phyloP scores from a whole-genome alignment of 2,888 invertebrate species.

The Agrilus biguttatus region DNA sequence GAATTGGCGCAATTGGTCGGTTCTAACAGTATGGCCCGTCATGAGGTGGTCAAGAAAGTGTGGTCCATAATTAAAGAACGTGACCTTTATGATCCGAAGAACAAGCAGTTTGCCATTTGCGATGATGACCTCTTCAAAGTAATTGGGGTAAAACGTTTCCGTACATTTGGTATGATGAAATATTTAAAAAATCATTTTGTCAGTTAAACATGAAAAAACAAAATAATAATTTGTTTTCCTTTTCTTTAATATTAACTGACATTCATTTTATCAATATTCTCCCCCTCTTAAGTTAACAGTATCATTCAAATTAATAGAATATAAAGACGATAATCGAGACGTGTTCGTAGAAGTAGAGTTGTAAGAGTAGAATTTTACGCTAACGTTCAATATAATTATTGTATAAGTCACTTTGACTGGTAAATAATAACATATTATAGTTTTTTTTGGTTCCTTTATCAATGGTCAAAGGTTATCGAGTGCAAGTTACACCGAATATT shows the following conservation, averaged over 20 bases:
- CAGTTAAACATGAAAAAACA: slow-evolving; percentile 30
- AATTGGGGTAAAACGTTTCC: slow-evolving; percentile 83
- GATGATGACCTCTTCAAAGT: slow-evolving; percentile 81
- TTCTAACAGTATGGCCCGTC: slow-evolving; percentile 67
- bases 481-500: too few species aligned
- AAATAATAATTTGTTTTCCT: slow-evolving; percentile 34
- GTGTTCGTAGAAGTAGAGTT: slow-evolving; percentile 27
- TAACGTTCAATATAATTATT: too few species aligned
- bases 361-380: too few species aligned
- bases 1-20: slow-evolving; percentile 77
- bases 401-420: too few species aligned
- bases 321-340: too few species aligned
- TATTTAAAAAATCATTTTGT: slow-evolving; percentile 83
- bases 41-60: slow-evolving; percentile 80
- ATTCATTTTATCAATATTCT: too few species aligned
- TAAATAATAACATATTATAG: too few species aligned
- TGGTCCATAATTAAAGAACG: slow-evolving; percentile 85
- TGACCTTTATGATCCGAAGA: slow-evolving; percentile 82
- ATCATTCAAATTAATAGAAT: too few species aligned
- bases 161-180: slow-evolving; percentile 95
- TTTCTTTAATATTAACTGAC: too few species aligned
- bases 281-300: too few species aligned
- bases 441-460: too few species aligned
- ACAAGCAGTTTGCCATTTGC: slow-evolving; percentile 89
- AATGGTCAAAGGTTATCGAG: too few species aligned